Evolutionary conservation across 2,888 invertebrate genomes (phyloP).

Genomic region (Calliopum simillimum): DNA sequence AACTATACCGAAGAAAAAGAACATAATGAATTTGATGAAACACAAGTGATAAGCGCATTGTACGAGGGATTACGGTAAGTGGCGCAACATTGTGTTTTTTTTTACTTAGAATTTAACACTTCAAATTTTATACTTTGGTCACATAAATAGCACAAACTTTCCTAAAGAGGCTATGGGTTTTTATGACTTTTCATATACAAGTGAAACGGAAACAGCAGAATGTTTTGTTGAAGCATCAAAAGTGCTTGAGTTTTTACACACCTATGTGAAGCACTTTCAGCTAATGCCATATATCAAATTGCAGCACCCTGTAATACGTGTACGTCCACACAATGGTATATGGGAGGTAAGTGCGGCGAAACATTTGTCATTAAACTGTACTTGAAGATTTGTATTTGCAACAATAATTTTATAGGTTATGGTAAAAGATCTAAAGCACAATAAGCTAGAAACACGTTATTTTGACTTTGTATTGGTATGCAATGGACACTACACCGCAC

Average conservation of each 20-base stretch:
- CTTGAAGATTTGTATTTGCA: too few species aligned
- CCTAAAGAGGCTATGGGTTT: conserved; percentile 96
- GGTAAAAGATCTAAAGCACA: conserved; percentile 55
- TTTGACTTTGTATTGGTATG: conserved; percentile 86
- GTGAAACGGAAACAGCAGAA: conserved; percentile 67
- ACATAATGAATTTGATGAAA: conserved; percentile 75
- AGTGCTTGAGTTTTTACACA: conserved; percentile 79
- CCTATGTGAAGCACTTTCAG: conserved; percentile 78
- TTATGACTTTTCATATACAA: conserved; percentile 84
- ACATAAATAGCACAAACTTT: conserved; percentile 81
- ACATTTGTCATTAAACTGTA: too few species aligned
- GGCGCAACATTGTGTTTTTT: background rate
- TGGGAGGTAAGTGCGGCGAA: conserved; percentile 75
- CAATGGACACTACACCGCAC: conserved; percentile 88
- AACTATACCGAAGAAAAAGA: conserved; percentile 83
- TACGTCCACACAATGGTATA: conserved; percentile 70
- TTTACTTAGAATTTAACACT: background rate
- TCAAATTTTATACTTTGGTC: background rate
- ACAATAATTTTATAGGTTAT: conserved; percentile 52
- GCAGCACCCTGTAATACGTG: conserved; percentile 71
- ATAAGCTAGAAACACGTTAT: conserved; percentile 69
- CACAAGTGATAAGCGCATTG: conserved; percentile 91
- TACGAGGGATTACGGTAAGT: conserved; percentile 86
- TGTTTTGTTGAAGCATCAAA: conserved; percentile 82
- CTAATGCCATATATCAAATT: conserved; percentile 75